Conservation (phyloP, 2,797 vertebrate species). For the Propithecus deckenii region DNA sequence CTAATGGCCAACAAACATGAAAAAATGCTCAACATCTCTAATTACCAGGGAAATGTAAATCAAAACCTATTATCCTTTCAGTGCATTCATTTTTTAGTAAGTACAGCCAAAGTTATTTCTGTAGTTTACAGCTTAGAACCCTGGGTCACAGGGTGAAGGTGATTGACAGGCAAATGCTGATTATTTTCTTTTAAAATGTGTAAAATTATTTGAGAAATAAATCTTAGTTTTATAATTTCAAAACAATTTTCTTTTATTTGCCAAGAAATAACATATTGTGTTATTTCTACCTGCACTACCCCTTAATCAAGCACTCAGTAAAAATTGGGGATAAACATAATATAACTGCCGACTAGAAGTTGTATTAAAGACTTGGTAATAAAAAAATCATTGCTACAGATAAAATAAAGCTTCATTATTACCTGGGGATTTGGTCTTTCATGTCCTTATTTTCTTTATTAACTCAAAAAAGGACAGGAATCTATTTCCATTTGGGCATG, state of each 20-base stretch:
- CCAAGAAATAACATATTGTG: background rate
- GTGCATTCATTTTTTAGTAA: background rate
- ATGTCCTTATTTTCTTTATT: background rate
- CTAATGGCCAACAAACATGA: too few species aligned
- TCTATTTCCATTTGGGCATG: background rate
- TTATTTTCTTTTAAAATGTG: background rate
- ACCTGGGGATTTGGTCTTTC: background rate
- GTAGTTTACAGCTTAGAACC: background rate
- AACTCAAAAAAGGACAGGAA: background rate
- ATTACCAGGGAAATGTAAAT: too few species aligned
- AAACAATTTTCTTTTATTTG: background rate
- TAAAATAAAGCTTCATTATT: conserved; percentile 11
- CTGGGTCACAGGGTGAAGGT: background rate
- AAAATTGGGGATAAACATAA: background rate
- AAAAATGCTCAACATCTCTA: too few species aligned
- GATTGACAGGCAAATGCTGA: background rate
- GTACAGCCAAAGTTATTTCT: background rate
- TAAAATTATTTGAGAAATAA: background rate
- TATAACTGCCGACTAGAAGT: background rate
- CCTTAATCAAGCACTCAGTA: background rate
- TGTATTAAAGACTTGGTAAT: background rate
- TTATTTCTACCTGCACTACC: background rate
- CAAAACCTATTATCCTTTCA: background rate
- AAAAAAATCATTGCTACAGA: background rate
- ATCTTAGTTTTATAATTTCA: background rate